Percentiles rank a stretch among this genome's conserved stretches.
These are phyloP conservation scores for Anguilla japonica DNA, from an alignment of 2,113 vertebrate genomes.

Conservation along the genomic window DNA sequence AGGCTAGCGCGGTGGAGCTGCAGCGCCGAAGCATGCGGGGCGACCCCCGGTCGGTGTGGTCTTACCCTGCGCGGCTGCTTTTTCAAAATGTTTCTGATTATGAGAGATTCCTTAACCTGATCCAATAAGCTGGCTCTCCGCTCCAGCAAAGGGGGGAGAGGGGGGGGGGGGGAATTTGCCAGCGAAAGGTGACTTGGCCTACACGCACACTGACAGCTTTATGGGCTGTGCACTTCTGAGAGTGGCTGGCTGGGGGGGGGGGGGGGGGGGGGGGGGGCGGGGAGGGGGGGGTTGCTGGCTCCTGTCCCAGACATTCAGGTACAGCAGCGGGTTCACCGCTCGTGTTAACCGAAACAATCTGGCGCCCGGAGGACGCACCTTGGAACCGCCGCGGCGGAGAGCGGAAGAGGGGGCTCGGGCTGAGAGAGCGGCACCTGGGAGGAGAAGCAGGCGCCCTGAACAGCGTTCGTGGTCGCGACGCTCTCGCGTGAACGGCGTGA, in stretches of 20 bases:
- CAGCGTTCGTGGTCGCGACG: neutral
- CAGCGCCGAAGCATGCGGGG: neutral
- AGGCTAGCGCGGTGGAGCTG: neutral
- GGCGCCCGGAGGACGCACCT: constrained; percentile 74
- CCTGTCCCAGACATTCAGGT: constrained; percentile 84
- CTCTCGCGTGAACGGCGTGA: neutral
- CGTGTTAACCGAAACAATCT: constrained; percentile 84
- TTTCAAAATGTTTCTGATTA: constrained; percentile 41
- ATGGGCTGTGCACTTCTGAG: constrained; percentile 71
- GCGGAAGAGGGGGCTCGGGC: constrained; percentile 61
- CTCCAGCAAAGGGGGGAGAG: constrained; percentile 45
- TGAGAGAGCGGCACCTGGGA: neutral
- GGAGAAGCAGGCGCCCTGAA: neutral
- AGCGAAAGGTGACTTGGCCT: constrained; percentile 80
- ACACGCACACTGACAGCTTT: constrained; percentile 85
- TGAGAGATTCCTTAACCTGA: constrained; percentile 51
- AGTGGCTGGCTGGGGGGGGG: constrained; percentile 77
- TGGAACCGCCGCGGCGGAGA: constrained; percentile 72
- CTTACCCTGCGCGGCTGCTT: constrained; percentile 10
- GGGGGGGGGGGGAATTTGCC: constrained; percentile 25
- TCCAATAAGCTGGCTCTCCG: constrained; percentile 52
- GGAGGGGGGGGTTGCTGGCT: constrained; percentile 80
- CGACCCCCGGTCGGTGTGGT: neutral
- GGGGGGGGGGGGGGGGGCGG: constrained; percentile 80
- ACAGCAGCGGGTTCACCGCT: constrained; percentile 78